These are phyloP conservation scores for Tetranychus cinnabarinus DNA, from an alignment of 1,140 invertebrate species.

Conservation along the genomic window DNA sequence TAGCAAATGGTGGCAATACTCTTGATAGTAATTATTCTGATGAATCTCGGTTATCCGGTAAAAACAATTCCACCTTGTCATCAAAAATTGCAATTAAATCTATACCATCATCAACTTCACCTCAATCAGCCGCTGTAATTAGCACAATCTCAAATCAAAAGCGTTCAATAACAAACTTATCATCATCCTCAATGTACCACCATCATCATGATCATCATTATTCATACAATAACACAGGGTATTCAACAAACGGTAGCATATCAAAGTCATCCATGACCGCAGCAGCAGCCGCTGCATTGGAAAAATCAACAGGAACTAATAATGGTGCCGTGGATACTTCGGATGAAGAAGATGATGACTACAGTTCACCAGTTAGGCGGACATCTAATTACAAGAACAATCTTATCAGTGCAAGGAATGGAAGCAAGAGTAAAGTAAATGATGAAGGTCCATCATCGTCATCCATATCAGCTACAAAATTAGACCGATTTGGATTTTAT, in stretches of 20 bases:
- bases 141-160: neutral
- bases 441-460: no score
- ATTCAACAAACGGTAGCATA: no score
- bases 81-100: neutral
- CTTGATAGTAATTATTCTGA: neutral
- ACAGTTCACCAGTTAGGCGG: neutral
- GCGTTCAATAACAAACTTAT: neutral
- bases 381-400: neutral
- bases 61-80: neutral
- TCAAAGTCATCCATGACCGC: neutral
- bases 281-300: neutral
- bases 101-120: neutral
- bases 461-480: neutral
- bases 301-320: neutral
- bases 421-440: neutral
- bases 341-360: neutral
- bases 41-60: neutral
- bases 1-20: neutral
- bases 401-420: neutral
- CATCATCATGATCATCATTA: neutral
- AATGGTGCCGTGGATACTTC: neutral
- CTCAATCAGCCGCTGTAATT: neutral
- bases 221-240: no score
- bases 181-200: neutral
- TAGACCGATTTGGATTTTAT: neutral